A percentile compares a stretch with the other conserved stretches of the same genome.
Conservation (phyloP, 2,888 invertebrate genomes). For the Meghimatium bilineatum region DNA sequence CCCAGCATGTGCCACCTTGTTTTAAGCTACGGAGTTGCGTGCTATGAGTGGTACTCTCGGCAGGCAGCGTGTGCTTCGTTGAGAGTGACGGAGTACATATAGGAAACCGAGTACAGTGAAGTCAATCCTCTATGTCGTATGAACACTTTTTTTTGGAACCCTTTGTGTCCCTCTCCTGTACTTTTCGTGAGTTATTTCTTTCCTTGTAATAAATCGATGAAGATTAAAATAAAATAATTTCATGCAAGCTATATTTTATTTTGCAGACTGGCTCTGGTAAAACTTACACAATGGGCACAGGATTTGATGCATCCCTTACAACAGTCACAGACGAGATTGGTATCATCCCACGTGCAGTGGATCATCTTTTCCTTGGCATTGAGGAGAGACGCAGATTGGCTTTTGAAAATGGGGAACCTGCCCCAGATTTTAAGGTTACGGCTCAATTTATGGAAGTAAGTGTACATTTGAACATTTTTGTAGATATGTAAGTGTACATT, state of each 20-base stretch:
- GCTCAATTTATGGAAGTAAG: conserved; percentile 90
- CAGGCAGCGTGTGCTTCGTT: too few relatives aligned
- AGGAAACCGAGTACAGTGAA: too few relatives aligned
- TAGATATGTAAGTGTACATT: too few relatives aligned
- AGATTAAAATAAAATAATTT: neutral
- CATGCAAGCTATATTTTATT: neutral
- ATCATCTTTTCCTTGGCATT: conserved; percentile 87
- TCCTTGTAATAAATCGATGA: too few relatives aligned
- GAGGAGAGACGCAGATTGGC: conserved; percentile 81
- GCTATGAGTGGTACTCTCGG: too few relatives aligned
- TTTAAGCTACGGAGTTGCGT: too few relatives aligned
- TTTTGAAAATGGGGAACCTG: conserved; percentile 82
- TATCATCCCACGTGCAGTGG: conserved; percentile 96
- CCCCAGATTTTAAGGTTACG: conserved; percentile 86
- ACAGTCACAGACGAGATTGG: conserved; percentile 82
- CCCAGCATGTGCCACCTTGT: too few relatives aligned
- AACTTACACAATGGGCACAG: conserved; percentile 99
- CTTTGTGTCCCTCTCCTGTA: too few relatives aligned
- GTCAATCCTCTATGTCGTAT: too few relatives aligned
- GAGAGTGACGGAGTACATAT: too few relatives aligned
- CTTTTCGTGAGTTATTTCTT: too few relatives aligned
- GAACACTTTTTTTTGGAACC: too few relatives aligned
- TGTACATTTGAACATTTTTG: neutral
- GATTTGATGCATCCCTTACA: conserved; percentile 87
- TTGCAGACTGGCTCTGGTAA: conserved; percentile 96